Conservation (phyloP, 2,797 vertebrate species). For the Thaleichthys pacificus region DNA sequence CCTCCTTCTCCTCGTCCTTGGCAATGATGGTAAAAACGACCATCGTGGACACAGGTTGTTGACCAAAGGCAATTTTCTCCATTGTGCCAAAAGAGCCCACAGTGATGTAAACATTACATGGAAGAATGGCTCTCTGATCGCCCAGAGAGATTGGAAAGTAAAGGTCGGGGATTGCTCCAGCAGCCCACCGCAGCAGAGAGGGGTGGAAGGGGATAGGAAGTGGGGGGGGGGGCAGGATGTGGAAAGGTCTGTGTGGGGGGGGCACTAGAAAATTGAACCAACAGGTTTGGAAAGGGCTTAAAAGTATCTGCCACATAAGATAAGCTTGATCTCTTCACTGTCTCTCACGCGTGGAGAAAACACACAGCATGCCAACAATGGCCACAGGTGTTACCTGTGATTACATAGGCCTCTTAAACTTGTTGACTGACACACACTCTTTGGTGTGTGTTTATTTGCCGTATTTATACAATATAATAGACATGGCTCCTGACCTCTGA, state of each 20-base stretch:
- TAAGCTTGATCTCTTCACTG: constrained; percentile 64
- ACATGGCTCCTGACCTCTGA: not conserved
- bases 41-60: constrained; percentile 63
- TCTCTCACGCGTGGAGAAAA: constrained; percentile 39
- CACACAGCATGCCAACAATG: constrained; percentile 15
- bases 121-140: constrained; percentile 73
- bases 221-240: constrained; percentile 17
- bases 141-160: constrained; percentile 71
- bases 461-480: constrained; percentile 16
- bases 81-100: constrained; percentile 69
- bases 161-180: constrained; percentile 71
- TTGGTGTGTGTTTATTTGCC: not conserved
- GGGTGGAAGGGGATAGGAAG: constrained; percentile 32
- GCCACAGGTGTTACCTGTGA: constrained; percentile 45
- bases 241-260: constrained; percentile 18
- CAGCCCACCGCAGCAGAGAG: constrained; percentile 52
- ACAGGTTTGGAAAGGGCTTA: constrained; percentile 60
- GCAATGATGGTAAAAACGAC: constrained; percentile 47
- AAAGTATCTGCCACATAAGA: constrained; percentile 68
- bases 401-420: constrained; percentile 29
- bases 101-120: constrained; percentile 75
- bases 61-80: constrained; percentile 64
- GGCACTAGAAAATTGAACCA: constrained; percentile 66
- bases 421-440: constrained; percentile 9
- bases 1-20: not conserved